A percentile compares a stretch with the other conserved stretches of the same genome.
Conservation (phyloP, 2,113 vertebrate genomes). For the Ursus arctos region DNA sequence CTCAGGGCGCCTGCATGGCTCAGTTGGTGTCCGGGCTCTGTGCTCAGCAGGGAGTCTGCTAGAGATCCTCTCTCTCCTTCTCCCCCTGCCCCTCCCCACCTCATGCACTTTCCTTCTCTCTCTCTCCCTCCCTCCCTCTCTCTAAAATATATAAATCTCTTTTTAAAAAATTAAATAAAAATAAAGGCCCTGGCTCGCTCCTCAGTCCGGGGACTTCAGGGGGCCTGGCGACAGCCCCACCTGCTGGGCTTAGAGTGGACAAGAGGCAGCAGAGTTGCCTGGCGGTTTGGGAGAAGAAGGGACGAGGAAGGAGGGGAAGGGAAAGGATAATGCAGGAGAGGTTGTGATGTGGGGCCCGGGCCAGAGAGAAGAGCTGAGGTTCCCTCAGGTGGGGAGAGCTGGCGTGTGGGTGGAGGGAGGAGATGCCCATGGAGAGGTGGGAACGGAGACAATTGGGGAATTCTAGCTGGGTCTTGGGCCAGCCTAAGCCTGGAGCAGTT, state of each 20-base stretch:
- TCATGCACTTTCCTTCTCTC: not conserved
- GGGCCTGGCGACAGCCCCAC: not conserved
- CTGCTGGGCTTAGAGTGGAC: not conserved
- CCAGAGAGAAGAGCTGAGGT: not conserved
- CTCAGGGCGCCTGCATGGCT: not conserved
- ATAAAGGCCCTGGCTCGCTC: not conserved
- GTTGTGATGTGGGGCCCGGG: not conserved
- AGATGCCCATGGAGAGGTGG: not conserved
- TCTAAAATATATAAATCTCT: not conserved
- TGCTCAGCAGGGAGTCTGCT: not conserved
- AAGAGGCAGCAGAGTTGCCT: not conserved
- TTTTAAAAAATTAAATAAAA: not conserved
- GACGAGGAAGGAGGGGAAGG: not conserved
- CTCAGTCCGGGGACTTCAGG: not conserved
- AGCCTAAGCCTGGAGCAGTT: slow-evolving; percentile 5
- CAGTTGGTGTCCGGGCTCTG: not conserved
- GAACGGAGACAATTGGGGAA: not conserved
- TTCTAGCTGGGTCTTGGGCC: slow-evolving; percentile 21
- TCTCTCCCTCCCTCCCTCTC: too few relatives aligned
- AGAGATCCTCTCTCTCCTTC: not conserved
- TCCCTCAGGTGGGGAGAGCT: not conserved
- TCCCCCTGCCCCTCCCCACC: not conserved
- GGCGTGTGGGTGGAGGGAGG: not conserved
- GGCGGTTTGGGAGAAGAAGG: not conserved
- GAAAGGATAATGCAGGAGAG: not conserved